These are phyloP conservation scores for Pristis pectinata DNA, from an alignment of 2,797 vertebrate genomes.

Conservation along the genomic window DNA sequence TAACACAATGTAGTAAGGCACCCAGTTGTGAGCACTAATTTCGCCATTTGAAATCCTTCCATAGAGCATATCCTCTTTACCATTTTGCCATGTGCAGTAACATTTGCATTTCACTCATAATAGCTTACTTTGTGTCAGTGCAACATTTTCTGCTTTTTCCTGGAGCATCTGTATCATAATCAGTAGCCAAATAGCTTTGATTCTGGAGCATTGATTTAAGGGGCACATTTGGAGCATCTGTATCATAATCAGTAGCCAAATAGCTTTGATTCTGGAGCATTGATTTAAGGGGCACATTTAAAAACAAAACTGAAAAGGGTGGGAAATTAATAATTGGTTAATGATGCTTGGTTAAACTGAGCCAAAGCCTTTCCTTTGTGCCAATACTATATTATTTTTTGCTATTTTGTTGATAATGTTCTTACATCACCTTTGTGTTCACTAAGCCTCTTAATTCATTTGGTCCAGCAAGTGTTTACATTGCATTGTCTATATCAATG, in stretches of 20 bases:
- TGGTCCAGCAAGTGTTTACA: neutral
- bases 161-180: neutral
- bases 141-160: neutral
- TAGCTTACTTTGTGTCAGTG: neutral
- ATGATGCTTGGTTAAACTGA: neutral
- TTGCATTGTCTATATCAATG: neutral
- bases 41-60: neutral
- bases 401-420: neutral
- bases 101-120: neutral
- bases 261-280: neutral
- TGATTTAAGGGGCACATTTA: neutral
- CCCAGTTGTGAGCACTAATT: neutral
- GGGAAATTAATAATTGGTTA: neutral
- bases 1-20: too few relatives aligned
- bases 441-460: neutral
- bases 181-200: neutral
- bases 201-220: neutral
- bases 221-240: neutral
- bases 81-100: neutral
- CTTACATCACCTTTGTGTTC: neutral
- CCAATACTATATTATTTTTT: neutral
- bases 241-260: neutral
- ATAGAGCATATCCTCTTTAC: neutral
- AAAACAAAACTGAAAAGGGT: neutral
- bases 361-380: neutral